Conservation (phyloP, 1,140 invertebrate genomes). For the Probaryconus sp. region DNA sequence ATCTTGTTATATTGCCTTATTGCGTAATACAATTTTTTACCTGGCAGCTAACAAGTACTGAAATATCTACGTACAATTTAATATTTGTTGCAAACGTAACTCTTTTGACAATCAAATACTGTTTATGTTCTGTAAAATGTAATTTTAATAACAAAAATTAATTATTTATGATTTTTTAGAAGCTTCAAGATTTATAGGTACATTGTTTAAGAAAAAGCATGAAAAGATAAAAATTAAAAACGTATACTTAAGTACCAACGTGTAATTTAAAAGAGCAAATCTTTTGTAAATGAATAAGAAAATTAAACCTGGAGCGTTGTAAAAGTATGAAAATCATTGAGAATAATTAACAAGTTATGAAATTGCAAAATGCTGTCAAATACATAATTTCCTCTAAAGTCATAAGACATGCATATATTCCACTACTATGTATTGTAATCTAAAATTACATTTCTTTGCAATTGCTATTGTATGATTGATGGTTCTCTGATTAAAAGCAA, state of each 20-base stretch:
- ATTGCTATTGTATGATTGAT: constrained; percentile 21
- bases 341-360: constrained; percentile 57
- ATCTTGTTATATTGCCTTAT: constrained; percentile 42
- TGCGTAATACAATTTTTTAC: constrained; percentile 11
- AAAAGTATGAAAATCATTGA: constrained; percentile 34
- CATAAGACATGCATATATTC: constrained; percentile 18
- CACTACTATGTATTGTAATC: constrained; percentile 34
- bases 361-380: constrained; percentile 34
- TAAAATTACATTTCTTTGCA: constrained; percentile 46
- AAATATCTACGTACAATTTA: constrained; percentile 20
- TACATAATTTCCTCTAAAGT: constrained; percentile 45
- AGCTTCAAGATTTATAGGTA: no score
- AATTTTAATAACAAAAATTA: no score
- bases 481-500: constrained; percentile 24
- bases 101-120: no score
- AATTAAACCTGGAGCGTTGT: constrained; percentile 13
- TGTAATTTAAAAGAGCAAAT: no score
- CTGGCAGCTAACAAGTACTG: neutral
- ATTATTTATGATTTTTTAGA: no score
- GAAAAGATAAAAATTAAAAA: no score
- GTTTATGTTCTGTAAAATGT: no score
- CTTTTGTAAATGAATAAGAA: constrained; percentile 13
- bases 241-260: no score
- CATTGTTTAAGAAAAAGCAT: no score
- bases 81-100: neutral